Evolutionary conservation across 2,888 invertebrate species (phyloP).

Genomic region (Eristalis arbustorum): DNA sequence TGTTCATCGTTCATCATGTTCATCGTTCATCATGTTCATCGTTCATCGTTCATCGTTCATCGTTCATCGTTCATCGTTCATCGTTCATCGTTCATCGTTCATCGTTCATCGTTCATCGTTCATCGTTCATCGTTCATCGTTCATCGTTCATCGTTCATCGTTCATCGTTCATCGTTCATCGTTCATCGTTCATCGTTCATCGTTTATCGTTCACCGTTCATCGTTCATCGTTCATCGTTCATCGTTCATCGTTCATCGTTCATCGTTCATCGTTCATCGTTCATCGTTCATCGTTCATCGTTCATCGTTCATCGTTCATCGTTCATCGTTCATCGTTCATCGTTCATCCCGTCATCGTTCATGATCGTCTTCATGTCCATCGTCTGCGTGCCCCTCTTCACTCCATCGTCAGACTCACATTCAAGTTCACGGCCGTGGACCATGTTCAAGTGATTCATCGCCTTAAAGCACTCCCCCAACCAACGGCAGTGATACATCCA

Average conservation of each 20-base stretch:
- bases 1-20: no score
- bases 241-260: background rate
- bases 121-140: no score
- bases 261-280: no score
- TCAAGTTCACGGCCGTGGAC: no score
- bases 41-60: background rate
- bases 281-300: background rate
- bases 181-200: background rate
- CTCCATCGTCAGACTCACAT: no score
- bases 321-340: background rate
- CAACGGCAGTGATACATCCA: background rate
- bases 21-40: background rate
- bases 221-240: background rate
- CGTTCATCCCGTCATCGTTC: background rate
- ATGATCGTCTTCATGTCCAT: background rate
- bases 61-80: background rate
- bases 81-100: no score
- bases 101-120: no score
- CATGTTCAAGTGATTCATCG: no score
- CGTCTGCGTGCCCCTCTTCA: no score
- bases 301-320: background rate
- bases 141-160: background rate
- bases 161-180: background rate
- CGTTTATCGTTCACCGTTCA: no score
- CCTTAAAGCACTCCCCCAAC: no score